Conservation (phyloP, 37 sponge, comb jelly and placozoan species). For the Corticium candelabrum region DNA sequence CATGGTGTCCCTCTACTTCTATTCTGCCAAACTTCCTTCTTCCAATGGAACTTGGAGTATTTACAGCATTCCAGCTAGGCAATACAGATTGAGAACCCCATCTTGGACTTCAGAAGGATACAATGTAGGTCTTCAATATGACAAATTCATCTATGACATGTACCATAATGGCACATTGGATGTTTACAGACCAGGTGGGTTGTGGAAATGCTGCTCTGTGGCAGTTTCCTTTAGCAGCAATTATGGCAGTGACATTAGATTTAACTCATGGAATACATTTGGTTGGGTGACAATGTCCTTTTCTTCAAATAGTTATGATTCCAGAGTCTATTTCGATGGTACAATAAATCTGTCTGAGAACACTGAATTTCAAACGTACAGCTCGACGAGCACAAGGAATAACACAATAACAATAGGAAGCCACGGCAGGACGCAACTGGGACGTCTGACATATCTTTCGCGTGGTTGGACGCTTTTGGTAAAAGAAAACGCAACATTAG, state of each 20-base stretch:
- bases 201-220: not conserved
- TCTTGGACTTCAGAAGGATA: not conserved
- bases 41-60: not conserved
- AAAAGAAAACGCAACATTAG: not conserved
- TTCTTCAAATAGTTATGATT: not conserved
- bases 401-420: not conserved
- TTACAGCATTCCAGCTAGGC: not conserved
- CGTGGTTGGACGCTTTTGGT: not conserved
- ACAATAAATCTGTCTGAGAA: not conserved
- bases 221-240: not conserved
- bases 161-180: not conserved
- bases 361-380: not conserved
- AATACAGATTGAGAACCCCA: not conserved
- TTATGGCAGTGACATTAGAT: not conserved
- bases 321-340: not conserved
- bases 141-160: not conserved
- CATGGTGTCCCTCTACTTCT: not conserved
- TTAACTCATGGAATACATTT: not conserved
- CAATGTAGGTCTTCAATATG: not conserved
- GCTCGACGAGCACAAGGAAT: not conserved
- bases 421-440: not conserved
- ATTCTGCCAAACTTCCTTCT: not conserved
- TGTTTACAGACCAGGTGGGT: not conserved
- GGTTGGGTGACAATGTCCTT: not conserved
- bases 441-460: not conserved